Conservation (phyloP, 2,888 invertebrate genomes). For the Euzetes globulus region DNA sequence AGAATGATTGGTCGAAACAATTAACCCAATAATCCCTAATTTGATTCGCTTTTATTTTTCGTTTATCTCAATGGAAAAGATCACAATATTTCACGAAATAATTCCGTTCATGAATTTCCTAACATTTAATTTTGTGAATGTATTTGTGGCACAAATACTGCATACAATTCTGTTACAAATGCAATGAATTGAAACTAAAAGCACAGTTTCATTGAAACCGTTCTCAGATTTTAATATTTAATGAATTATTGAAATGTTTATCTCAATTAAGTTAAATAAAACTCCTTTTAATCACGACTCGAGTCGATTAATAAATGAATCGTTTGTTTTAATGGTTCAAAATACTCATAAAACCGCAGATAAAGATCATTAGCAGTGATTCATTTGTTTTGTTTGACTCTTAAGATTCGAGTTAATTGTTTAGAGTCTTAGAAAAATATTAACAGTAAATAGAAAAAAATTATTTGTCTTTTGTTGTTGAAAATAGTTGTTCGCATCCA, state of each 20-base stretch:
- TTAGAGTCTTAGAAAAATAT: too few species aligned
- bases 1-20: background rate
- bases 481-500: too few species aligned
- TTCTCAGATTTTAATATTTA: background rate
- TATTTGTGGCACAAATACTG: background rate
- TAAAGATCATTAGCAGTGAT: too few species aligned
- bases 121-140: background rate
- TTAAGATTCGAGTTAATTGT: too few species aligned
- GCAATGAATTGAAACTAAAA: background rate
- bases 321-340: background rate
- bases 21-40: background rate
- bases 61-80: background rate
- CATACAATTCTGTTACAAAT: background rate
- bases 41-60: background rate
- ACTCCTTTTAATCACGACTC: background rate
- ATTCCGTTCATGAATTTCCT: too few species aligned
- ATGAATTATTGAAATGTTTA: too few species aligned
- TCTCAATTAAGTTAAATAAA: background rate
- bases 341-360: background rate
- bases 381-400: too few species aligned
- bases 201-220: background rate
- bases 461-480: too few species aligned
- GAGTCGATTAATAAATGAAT: background rate
- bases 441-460: too few species aligned
- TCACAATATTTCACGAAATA: background rate